Conservation (phyloP, 2,888 invertebrate species). For the Macroteleia sp. region DNA sequence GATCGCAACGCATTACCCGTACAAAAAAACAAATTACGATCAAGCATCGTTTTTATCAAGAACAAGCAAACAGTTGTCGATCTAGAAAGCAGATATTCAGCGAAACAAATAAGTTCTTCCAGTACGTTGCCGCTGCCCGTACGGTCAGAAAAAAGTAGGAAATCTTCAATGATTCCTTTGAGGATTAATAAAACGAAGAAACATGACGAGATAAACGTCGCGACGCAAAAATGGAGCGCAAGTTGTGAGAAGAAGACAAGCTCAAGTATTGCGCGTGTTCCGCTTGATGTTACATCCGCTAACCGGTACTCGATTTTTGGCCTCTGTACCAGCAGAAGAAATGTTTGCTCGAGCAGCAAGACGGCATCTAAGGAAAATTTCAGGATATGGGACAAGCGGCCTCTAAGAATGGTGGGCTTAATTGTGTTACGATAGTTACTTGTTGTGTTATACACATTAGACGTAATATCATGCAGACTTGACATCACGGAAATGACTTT, state of each 20-base stretch:
- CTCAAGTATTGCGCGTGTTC: conserved; percentile 8
- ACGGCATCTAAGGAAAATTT: conserved; percentile 53
- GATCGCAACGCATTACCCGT: not conserved
- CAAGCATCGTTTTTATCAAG: conserved; percentile 9
- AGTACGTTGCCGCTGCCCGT: conserved; percentile 73
- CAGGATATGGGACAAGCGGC: conserved; percentile 57
- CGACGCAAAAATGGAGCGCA: conserved; percentile 32
- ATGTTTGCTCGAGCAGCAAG: conserved; percentile 43
- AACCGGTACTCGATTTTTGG: conserved; percentile 79
- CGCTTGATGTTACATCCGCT: conserved; percentile 12
- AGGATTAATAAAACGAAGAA: conserved; percentile 56
- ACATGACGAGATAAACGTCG: conserved; percentile 17
- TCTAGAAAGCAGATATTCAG: conserved; percentile 27
- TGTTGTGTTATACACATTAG: conserved; percentile 11
- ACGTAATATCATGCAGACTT: not conserved
- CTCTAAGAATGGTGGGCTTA: conserved; percentile 74
- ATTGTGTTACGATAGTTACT: conserved; percentile 40
- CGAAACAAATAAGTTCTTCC: conserved; percentile 60
- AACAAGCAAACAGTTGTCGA: conserved; percentile 18
- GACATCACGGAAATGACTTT: not conserved
- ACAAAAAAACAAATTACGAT: conserved; percentile 27
- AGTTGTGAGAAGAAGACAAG: conserved; percentile 30
- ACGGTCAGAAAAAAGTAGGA: conserved; percentile 69
- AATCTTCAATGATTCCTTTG: conserved; percentile 73
- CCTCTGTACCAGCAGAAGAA: conserved; percentile 78